A percentile compares a stretch with the other conserved stretches of the same genome.
Evolutionary conservation across 2,113 vertebrate genomes (phyloP).

Genomic region (Sarotherodon lohbergeri): DNA sequence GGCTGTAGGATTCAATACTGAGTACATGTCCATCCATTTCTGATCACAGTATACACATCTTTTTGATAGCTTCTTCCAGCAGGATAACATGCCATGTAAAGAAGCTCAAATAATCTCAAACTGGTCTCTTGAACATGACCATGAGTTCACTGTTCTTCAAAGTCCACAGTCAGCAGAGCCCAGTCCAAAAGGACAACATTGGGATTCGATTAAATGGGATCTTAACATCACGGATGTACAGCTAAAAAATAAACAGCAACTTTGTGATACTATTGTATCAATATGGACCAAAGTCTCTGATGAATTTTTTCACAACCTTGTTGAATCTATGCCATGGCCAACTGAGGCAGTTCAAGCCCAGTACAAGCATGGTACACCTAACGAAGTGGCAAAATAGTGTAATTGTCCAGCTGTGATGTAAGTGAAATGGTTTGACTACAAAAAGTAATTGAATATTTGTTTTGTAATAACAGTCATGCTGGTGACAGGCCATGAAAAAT

Average conservation of each 20-base stretch:
- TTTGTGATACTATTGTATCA: neutral
- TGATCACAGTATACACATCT: neutral
- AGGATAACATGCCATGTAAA: neutral
- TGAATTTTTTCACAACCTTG: fast-evolving
- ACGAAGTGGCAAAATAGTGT: neutral
- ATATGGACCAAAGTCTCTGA: neutral
- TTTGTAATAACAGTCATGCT: neutral
- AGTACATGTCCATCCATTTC: neutral
- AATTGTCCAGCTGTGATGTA: neutral
- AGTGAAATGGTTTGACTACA: neutral
- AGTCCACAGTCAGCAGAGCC: neutral
- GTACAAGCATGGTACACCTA: neutral
- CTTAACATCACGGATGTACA: neutral
- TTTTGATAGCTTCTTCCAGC: neutral
- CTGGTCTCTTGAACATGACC: neutral
- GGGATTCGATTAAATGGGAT: neutral
- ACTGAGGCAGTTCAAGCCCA: neutral
- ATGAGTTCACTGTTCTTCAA: neutral
- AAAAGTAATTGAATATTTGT: neutral
- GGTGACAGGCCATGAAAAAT: neutral
- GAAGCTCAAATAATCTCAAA: neutral
- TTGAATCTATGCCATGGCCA: neutral
- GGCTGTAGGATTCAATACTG: neutral
- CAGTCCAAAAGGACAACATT: neutral
- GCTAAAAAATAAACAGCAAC: neutral